Evolutionary conservation across 2,888 invertebrate genomes (phyloP).

Genomic region (Dynastes tityus): DNA sequence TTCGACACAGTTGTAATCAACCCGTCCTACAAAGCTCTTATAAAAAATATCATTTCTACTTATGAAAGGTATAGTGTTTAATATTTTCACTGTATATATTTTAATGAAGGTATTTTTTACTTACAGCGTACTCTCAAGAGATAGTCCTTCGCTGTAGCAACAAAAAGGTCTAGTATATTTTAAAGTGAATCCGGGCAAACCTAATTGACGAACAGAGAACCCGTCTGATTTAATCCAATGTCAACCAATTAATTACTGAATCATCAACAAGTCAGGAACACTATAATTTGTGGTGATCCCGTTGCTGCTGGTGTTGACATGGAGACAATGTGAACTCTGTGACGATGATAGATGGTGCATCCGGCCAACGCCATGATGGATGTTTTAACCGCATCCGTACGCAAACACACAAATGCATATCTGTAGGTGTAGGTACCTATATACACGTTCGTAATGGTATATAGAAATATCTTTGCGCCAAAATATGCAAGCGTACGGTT

Average conservation of each 20-base stretch:
- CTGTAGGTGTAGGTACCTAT: background rate
- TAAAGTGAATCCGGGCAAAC: slow-evolving; percentile 8
- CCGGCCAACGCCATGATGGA: slow-evolving; percentile 58
- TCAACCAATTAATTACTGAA: slow-evolving; percentile 59
- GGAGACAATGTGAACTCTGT: slow-evolving; percentile 59
- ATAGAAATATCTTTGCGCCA: slow-evolving; percentile 27
- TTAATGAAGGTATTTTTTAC: too few species aligned
- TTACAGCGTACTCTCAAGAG: background rate
- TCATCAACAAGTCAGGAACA: slow-evolving; percentile 58
- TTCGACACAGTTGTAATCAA: too few species aligned
- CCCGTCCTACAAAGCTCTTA: too few species aligned
- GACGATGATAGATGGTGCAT: slow-evolving; percentile 61
- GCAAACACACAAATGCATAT: slow-evolving; percentile 19
- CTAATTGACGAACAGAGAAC: slow-evolving; percentile 35
- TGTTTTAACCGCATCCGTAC: slow-evolving; percentile 55
- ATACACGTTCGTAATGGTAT: background rate
- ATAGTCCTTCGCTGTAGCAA: background rate
- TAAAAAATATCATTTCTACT: too few species aligned
- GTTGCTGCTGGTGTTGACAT: slow-evolving; percentile 59
- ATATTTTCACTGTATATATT: too few species aligned
- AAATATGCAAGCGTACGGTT: slow-evolving; percentile 7
- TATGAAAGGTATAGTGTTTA: too few species aligned
- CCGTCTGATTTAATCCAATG: slow-evolving; percentile 55
- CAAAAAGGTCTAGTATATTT: background rate
- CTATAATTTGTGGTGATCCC: slow-evolving; percentile 58